Evolutionary conservation across 2,797 vertebrate species (phyloP).

Genomic region (Acanthis flammea): DNA sequence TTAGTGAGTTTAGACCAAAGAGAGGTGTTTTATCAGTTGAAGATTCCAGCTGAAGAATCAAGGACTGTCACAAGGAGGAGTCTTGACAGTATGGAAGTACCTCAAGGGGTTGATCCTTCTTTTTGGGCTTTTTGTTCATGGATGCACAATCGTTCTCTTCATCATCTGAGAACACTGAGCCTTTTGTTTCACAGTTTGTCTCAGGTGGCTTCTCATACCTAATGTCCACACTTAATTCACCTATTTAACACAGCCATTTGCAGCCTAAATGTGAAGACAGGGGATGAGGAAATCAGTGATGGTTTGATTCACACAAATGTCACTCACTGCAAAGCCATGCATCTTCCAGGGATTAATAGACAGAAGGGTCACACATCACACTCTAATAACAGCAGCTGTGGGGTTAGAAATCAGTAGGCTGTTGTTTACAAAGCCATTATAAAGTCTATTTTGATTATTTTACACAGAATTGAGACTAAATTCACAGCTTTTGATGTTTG

Average conservation of each 20-base stretch:
- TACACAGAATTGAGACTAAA: not conserved
- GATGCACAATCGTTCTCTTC: conserved; percentile 71
- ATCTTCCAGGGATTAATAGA: conserved; percentile 23
- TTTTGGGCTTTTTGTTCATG: conserved; percentile 65
- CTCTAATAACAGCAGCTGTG: not conserved
- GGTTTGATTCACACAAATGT: not conserved
- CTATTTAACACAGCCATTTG: conserved; percentile 73
- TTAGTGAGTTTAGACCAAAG: not conserved
- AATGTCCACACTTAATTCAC: conserved; percentile 74
- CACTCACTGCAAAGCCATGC: conserved; percentile 53
- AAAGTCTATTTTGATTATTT: not conserved
- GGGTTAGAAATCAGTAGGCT: not conserved
- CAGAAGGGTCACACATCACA: conserved; percentile 2
- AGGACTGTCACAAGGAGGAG: not conserved
- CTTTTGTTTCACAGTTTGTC: conserved; percentile 66
- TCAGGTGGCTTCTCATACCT: conserved; percentile 70
- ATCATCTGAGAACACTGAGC: conserved; percentile 76
- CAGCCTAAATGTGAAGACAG: conserved; percentile 72
- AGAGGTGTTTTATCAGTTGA: not conserved
- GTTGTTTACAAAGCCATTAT: not conserved
- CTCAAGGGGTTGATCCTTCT: conserved; percentile 75
- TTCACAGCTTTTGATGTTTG: not conserved
- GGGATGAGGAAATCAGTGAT: conserved; percentile 45
- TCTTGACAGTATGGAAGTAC: conserved; percentile 58
- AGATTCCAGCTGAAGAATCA: not conserved